Evolutionary conservation across 2,888 invertebrate genomes (phyloP), one percentile per base, ranked within the genome.

Genomic region (Rhamnusium bicolor): DNA sequence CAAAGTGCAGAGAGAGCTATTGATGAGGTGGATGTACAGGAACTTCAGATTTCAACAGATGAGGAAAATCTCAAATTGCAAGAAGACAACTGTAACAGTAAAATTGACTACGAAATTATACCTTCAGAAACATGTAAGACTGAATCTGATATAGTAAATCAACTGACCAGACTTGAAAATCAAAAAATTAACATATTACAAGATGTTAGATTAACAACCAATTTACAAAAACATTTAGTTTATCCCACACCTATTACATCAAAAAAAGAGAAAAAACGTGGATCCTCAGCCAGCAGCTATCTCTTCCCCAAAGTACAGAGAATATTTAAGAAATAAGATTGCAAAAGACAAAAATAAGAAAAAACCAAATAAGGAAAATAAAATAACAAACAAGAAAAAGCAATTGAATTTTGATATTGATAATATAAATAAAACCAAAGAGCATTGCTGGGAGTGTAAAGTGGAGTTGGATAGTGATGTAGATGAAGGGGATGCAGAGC

Each of bases 21-120:
- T 46, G 46, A 46, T 46, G 46, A 46, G 46, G 46, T 46, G 47
- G n/a, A 47, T 47, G 47, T n/a, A 47, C 14, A 47, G 47, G 47
- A 47, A 47, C 16, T 16, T 47, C 47, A 8, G 14, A 47, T 47
- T 47, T 47, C 6, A 12, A 47, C 47, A 16, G 47, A 47, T 4
- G 47, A 47, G 47, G n/a, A 47, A 47, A 47, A 47, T 47, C 5
- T 47, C n/a, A 47, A 47, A n/a, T 4, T 47, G 47, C 14, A 47
- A 46, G 46, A 47, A 47, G 10, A n/a, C 10, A 47, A n/a, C 47
- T 47, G 16, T n/a, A 47, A n/a, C n/a, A 10, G n/a, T 47, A 47
- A 47, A 8, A 47, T n/a, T 16, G 10, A 47, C n/a, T 47, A 4
- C n/a, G 47, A 47, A 47, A 46, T 46, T 46, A 10, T 10, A 46